Evolutionary conservation across 2,113 vertebrate species (phyloP).

Genomic region (Pituophis catenifer): DNA sequence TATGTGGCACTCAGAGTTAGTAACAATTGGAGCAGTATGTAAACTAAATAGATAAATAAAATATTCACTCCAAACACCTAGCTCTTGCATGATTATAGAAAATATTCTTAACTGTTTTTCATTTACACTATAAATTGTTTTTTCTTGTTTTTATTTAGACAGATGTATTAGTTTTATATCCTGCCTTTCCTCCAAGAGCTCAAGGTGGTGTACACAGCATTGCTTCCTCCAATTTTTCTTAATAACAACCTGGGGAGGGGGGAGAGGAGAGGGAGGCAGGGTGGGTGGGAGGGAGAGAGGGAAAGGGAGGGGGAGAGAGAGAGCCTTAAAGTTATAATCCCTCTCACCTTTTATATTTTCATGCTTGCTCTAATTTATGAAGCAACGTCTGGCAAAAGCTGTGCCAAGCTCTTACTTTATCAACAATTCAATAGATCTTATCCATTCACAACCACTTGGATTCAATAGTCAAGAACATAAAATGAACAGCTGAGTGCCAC

Average conservation of each 20-base stretch:
- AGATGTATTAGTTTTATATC: not conserved
- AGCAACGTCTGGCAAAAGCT: not conserved
- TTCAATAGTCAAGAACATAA: not conserved
- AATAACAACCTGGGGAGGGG: not conserved
- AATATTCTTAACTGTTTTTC: not conserved
- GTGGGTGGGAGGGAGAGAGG: too few relatives aligned
- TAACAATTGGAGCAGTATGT: not conserved
- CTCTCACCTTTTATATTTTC: not conserved
- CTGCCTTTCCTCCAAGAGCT: not conserved
- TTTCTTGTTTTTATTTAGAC: not conserved
- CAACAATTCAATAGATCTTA: not conserved
- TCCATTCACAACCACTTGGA: not conserved
- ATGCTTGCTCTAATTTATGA: not conserved
- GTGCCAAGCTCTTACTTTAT: not conserved
- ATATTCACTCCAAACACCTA: not conserved
- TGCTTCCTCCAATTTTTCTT: not conserved
- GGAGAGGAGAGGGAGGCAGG: accelerated
- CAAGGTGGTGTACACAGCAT: not conserved
- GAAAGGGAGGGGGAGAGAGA: not conserved
- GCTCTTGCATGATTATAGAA: not conserved
- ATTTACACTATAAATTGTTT: not conserved
- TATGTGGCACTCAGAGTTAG: not conserved
- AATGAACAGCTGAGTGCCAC: slow-evolving; percentile 7
- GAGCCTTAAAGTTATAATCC: not conserved
- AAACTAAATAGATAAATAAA: not conserved